Conservation (phyloP, 35 echinoderm and acorn worm species). For the Lytechinus pictus region DNA sequence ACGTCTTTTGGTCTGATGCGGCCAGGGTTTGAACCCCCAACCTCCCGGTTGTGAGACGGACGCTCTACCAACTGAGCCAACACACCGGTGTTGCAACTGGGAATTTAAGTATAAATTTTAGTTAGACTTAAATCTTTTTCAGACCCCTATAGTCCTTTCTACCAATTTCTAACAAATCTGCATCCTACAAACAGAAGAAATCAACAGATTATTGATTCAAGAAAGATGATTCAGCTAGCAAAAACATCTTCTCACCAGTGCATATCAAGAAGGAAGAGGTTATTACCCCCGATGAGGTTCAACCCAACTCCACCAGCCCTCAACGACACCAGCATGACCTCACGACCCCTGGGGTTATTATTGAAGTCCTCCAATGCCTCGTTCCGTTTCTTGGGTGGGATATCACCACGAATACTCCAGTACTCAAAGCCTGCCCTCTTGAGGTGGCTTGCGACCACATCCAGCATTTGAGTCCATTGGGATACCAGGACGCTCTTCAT, state of each 20-base stretch:
- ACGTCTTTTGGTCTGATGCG: too few species aligned
- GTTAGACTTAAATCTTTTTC: too few species aligned
- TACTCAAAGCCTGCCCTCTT: slow-evolving; percentile 61
- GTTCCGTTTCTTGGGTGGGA: slow-evolving; percentile 81
- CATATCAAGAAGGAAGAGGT: slow-evolving; percentile 94
- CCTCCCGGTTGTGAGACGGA: too few species aligned
- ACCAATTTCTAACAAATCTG: too few species aligned
- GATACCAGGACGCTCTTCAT: slow-evolving; percentile 93
- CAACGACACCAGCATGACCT: slow-evolving; percentile 92
- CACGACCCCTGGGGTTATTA: slow-evolving; percentile 70
- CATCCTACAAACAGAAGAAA: too few species aligned
- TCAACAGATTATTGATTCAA: too few species aligned
- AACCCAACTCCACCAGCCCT: slow-evolving; percentile 88
- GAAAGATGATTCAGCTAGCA: too few species aligned
- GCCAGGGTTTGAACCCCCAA: too few species aligned
- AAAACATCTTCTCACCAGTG: slow-evolving; percentile 74
- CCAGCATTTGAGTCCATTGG: slow-evolving; percentile 98
- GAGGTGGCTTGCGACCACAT: slow-evolving; percentile 77
- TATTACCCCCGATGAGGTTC: slow-evolving; percentile 97
- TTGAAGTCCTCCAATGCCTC: slow-evolving; percentile 95
- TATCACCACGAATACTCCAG: slow-evolving; percentile 76
- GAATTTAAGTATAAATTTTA: too few species aligned
- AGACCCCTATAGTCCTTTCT: too few species aligned
- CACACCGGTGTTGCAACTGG: too few species aligned
- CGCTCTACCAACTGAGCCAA: too few species aligned